These are phyloP conservation scores for Calidris pygmaea DNA, from an alignment of 2,113 vertebrate genomes.

Conservation along the genomic window DNA sequence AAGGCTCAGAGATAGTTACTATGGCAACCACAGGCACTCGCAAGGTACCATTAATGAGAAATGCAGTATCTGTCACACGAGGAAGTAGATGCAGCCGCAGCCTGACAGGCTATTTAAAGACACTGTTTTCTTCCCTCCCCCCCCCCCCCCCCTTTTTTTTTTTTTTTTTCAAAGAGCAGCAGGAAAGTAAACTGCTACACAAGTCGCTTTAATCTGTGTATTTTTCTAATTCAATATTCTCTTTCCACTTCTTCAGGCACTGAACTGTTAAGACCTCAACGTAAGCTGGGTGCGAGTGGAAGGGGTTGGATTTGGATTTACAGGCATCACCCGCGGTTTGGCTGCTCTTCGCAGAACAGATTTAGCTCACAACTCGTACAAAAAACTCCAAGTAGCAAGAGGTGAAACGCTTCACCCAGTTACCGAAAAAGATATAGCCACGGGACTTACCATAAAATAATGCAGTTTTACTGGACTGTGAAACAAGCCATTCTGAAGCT, in stretches of 20 bases:
- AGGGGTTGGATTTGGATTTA: background rate
- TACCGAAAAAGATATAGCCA: background rate
- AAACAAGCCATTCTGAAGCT: background rate
- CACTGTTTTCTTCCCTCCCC: background rate
- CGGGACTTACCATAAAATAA: background rate
- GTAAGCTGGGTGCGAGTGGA: background rate
- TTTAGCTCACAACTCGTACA: background rate
- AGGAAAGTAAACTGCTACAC: background rate
- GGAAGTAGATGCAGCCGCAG: constrained; percentile 26
- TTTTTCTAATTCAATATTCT: background rate
- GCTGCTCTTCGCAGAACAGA: background rate
- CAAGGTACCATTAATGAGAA: constrained; percentile 68
- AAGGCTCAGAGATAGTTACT: constrained; percentile 63
- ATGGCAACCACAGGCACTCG: constrained; percentile 58
- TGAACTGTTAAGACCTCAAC: background rate
- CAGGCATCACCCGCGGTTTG: background rate
- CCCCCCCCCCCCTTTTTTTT: too few species aligned
- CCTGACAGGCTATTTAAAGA: constrained; percentile 52
- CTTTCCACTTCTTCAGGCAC: background rate
- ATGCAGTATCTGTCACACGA: constrained; percentile 57
- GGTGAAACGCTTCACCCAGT: background rate
- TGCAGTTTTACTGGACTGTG: background rate
- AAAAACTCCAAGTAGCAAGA: background rate
- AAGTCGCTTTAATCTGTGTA: background rate
- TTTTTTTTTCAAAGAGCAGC: background rate